Percentiles rank a stretch among this genome's conserved stretches.
Conservation (phyloP, 1,140 invertebrate genomes). For the Drosophila jambulina region DNA sequence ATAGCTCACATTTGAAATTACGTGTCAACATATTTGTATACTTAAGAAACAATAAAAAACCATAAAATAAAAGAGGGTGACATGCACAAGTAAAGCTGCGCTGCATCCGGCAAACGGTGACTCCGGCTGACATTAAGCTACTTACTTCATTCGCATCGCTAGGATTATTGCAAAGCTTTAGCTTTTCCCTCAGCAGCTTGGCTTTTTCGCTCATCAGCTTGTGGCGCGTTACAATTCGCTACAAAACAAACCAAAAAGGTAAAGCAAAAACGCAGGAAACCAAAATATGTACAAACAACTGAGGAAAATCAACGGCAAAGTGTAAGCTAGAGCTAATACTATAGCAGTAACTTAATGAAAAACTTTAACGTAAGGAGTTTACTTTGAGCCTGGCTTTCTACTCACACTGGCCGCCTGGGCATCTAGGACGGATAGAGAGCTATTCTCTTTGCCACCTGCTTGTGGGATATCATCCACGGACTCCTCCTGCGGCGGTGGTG, state of each 20-base stretch:
- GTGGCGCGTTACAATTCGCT: conserved; percentile 89
- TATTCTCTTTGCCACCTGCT: conserved; percentile 41
- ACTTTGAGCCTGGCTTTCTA: neutral
- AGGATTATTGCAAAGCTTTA: conserved; percentile 89
- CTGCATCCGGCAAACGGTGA: conserved; percentile 3
- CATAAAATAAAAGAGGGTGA: neutral
- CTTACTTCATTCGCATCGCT: conserved; percentile 83
- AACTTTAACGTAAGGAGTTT: conserved; percentile 31
- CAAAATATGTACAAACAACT: conserved; percentile 31
- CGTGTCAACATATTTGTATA: neutral
- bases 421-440: conserved; percentile 63
- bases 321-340: conserved; percentile 12
- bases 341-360: conserved; percentile 29
- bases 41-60: neutral
- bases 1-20: neutral
- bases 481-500: conserved; percentile 21
- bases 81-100: conserved; percentile 27
- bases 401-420: conserved; percentile 80
- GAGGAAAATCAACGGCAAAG: conserved; percentile 14
- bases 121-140: conserved; percentile 46
- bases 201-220: conserved; percentile 96
- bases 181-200: conserved; percentile 94
- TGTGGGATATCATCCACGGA: neutral
- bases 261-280: conserved; percentile 53
- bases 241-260: conserved; percentile 62